Base-by-base conservation (phyloP, 2,113 vertebrate genomes). In the Carassius auratus region DNA sequence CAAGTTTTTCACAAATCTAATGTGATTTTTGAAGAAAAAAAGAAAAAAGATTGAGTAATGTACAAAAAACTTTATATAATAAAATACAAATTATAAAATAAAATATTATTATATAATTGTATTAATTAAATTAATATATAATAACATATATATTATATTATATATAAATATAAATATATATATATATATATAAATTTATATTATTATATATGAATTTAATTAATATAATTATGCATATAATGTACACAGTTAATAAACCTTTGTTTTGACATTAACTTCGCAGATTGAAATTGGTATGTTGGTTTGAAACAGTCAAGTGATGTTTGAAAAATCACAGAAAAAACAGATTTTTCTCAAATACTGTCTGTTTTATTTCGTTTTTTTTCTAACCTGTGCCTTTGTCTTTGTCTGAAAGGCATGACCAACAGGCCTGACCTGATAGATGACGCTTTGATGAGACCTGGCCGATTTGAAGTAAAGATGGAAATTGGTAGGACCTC, bases 381-480 rank as follows among this genome's bases (percentile, higher is more conserved):
- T 17, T n/a, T 17, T n/a, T 75, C 13, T 17, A 30, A 74, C 10
- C 19, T 69, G 15, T 76, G 45, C 48, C 19, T 62, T 48, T 77
- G 42, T 85, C 61, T 48, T 64, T 86, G 45, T 71, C 85, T 83
- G 61, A 4, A 87, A 99, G 98, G 98, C 83, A 99, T 99, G 98
- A 99, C 98, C 88, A 99, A 99, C 93, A 96, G 98, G 88, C 98
- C 98, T 26, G 98, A 99, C 92, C 95, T 99, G 93, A 99, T 99
- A 61, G 98, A 99, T 66, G 98, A 99, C 7, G 98, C 98, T 88
- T 95, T 99, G 85, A 96, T 99, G 95, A 96, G 98, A 91, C 98
- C 98, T 0, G 98, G 98, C 82, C 96, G 98, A 82, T 95, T 99
- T 92, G 98, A 99, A 90, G 98, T 99, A 89, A 99, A 99, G 86